Percentiles rank a stretch among this genome's conserved stretches.
These are phyloP conservation scores for Darevskia nairensis DNA, from an alignment of 2,797 vertebrate genomes.

Conservation along the genomic window DNA sequence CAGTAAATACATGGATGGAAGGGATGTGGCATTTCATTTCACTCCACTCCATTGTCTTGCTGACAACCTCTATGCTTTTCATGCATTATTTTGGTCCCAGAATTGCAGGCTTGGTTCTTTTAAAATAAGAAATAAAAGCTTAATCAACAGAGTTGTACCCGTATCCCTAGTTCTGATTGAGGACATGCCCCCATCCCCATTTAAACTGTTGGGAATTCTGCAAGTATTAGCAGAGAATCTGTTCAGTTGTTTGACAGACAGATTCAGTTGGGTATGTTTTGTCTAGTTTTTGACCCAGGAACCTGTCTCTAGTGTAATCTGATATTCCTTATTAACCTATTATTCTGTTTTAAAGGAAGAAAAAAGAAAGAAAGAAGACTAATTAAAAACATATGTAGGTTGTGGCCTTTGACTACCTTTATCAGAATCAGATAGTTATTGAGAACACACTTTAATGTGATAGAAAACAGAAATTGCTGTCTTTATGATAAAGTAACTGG, in stretches of 20 bases:
- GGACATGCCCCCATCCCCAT: constrained; percentile 18
- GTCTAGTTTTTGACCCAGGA: constrained; percentile 78
- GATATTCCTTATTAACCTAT: constrained; percentile 86
- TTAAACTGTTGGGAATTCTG: constrained; percentile 53
- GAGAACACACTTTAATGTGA: constrained; percentile 69
- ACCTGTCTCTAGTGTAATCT: constrained; percentile 87
- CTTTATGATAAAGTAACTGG: constrained; percentile 70
- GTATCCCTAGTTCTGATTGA: not conserved
- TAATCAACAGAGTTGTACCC: constrained; percentile 38
- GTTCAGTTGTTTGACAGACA: constrained; percentile 53
- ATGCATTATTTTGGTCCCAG: not conserved
- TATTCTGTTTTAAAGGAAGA: constrained; percentile 75
- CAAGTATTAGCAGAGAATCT: constrained; percentile 58
- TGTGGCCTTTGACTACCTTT: constrained; percentile 76
- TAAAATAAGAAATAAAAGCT: not conserved
- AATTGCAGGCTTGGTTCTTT: not conserved
- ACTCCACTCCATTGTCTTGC: not conserved
- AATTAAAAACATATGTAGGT: constrained; percentile 84
- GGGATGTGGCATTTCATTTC: not conserved
- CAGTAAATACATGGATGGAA: not conserved
- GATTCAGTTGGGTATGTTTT: constrained; percentile 72
- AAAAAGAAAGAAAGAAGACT: constrained; percentile 78
- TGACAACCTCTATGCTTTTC: not conserved
- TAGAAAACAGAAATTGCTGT: constrained; percentile 74
- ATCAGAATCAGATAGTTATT: constrained; percentile 73